Evolutionary conservation across 2,113 vertebrate genomes (phyloP), one percentile per base, ranked within the genome.

Genomic region (Heterotis niloticus): DNA sequence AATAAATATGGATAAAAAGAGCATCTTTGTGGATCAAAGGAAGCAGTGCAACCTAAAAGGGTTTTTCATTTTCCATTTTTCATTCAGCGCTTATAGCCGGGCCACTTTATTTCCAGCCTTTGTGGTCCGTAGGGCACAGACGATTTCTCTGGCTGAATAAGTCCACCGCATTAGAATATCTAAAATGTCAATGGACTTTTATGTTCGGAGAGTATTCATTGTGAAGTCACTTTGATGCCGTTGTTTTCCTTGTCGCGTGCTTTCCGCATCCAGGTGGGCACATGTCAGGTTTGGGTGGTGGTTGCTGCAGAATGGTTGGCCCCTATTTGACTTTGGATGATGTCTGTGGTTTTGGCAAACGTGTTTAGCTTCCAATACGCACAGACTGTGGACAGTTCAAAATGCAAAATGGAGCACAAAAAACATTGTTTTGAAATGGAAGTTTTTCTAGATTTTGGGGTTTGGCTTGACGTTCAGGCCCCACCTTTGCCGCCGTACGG

Each of bases 1-100:
- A 23, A 66, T 66, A 66, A 66, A 66, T 66, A 66, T 10, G 64
- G 64, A 66, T 66, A 23, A 66, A 44, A 66, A 23, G 23, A 66
- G 23, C 10, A 23, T 24, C 17, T n/a, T 66, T 66, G 64, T 66
- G 17, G 64, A 66, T 66, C 64, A 66, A 66, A 66, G 64, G 64
- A 24, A 66, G 64, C 10, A 23, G 17, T 66, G 18, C 17, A 10
- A 20, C 64, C n/a, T 66, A 23, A 66, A 66, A 66, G 64, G 64
- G 17, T 66, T 66, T 24, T 24, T 66, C n/a, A 20, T 66, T n/a
- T 66, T 23, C n/a, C n/a, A 66, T 66, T 66, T 62, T 20, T 20
- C 20, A 17, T 62, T 20, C 60, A 62, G 14, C 14, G 20, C 20
- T 62, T 62, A 17, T 62, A 13, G 12, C 7, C 1, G 60, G 12